Evolutionary conservation across 2,113 vertebrate species (phyloP).

Genomic region (Triplophysa siluroides): DNA sequence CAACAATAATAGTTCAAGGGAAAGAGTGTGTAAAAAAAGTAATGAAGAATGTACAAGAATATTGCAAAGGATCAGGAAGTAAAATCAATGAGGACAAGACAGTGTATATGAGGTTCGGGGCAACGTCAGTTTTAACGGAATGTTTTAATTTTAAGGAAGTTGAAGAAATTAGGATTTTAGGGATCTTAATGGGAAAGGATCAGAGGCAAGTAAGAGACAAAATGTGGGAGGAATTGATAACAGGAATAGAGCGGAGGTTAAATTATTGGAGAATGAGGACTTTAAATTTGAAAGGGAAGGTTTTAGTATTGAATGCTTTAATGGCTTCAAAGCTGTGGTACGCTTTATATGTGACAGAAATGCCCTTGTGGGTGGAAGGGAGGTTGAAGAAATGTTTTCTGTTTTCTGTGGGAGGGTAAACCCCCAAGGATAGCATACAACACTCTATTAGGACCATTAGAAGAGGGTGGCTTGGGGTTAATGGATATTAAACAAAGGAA

Average conservation of each 20-base stretch:
- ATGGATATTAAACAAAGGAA: too few species aligned
- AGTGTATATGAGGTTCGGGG: background rate
- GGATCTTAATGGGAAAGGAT: background rate
- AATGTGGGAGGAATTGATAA: background rate
- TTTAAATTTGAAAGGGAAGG: constrained; percentile 3
- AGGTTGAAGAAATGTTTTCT: too few species aligned
- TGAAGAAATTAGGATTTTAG: background rate
- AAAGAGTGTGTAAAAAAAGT: background rate
- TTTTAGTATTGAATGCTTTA: background rate
- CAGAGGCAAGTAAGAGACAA: background rate
- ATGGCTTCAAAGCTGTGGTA: constrained; percentile 1
- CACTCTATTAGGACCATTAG: too few species aligned
- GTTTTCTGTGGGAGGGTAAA: too few species aligned
- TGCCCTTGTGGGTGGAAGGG: too few species aligned
- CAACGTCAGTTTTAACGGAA: background rate
- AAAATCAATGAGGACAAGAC: background rate
- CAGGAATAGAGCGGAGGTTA: background rate
- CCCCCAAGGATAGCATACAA: too few species aligned
- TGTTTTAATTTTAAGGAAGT: background rate
- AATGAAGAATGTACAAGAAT: background rate
- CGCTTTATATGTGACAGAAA: background rate
- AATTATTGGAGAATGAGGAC: background rate
- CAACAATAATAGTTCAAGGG: background rate
- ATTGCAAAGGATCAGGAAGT: constrained; percentile 18
- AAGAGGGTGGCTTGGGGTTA: too few species aligned